A percentile compares a stretch with the other conserved stretches of the same genome.
Evolutionary conservation across 2,113 vertebrate genomes (phyloP).

Genomic region (Vanacampus margaritifer): DNA sequence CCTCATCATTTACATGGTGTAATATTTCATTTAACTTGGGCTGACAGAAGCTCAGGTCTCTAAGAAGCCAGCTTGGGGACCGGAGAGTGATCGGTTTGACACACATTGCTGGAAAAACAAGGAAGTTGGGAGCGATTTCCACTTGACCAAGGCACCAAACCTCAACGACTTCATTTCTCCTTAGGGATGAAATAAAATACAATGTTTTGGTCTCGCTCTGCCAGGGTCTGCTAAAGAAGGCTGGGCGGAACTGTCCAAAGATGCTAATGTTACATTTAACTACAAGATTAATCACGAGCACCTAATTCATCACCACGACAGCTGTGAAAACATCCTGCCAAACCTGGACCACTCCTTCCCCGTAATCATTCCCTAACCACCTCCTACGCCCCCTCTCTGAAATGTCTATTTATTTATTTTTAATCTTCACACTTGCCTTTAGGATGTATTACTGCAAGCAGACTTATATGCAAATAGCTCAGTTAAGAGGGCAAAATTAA

Average conservation of each 20-base stretch:
- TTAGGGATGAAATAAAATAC: conserved; percentile 19
- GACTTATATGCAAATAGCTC: conserved; percentile 69
- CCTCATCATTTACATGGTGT: conserved; percentile 7
- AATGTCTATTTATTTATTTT: too few species aligned
- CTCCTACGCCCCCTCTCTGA: conserved; percentile 28
- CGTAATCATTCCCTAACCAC: conserved; percentile 51
- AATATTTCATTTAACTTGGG: not conserved
- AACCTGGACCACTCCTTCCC: conserved; percentile 56
- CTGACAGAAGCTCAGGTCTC: not conserved
- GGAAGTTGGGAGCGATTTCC: not conserved
- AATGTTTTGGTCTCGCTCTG: conserved; percentile 49
- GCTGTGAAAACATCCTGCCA: conserved; percentile 67
- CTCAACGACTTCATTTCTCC: not conserved
- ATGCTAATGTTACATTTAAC: conserved; percentile 70
- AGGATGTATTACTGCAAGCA: conserved; percentile 57
- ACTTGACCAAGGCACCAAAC: not conserved
- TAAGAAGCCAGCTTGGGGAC: not conserved
- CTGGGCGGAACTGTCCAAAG: conserved; percentile 51
- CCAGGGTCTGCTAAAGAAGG: conserved; percentile 51
- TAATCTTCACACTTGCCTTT: conserved; percentile 52
- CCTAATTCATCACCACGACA: conserved; percentile 70
- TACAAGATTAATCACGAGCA: conserved; percentile 68
- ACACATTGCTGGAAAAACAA: not conserved
- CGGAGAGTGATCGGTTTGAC: not conserved
- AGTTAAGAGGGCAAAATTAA: conserved; percentile 65